These are phyloP conservation scores for Hycleus phaleratus DNA, from an alignment of 1,140 invertebrate species.

Conservation along the genomic window DNA sequence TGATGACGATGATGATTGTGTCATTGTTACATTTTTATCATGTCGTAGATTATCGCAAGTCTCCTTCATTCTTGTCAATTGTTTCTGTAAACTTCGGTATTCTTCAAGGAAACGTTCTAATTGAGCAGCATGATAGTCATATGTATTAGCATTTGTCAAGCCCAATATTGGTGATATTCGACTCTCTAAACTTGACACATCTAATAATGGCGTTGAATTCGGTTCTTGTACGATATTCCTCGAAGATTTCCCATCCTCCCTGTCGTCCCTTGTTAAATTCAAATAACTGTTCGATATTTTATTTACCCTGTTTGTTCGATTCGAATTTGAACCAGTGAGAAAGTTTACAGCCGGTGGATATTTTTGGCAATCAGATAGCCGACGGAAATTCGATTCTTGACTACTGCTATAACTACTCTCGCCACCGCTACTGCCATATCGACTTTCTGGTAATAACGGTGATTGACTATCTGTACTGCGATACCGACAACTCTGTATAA, in stretches of 20 bases:
- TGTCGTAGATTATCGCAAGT: constrained; percentile 57
- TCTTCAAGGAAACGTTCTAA: constrained; percentile 68
- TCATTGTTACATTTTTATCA: constrained; percentile 34
- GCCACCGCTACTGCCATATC: constrained; percentile 44
- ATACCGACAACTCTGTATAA: constrained; percentile 40
- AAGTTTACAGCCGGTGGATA: constrained; percentile 21
- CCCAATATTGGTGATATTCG: constrained; percentile 26
- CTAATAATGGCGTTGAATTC: constrained; percentile 45
- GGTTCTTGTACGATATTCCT: constrained; percentile 35
- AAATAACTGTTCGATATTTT: constrained; percentile 48
- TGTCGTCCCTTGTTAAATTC: constrained; percentile 41
- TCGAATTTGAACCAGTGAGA: constrained; percentile 2
- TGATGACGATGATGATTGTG: constrained; percentile 39
- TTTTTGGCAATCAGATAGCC: constrained; percentile 27
- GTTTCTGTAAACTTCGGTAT: constrained; percentile 64
- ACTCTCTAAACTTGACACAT: constrained; percentile 44
- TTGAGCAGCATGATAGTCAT: constrained; percentile 68
- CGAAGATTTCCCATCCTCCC: constrained; percentile 27
- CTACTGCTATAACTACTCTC: constrained; percentile 34
- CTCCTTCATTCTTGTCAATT: constrained; percentile 68
- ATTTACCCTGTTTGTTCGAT: constrained; percentile 26
- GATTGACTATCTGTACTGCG: constrained; percentile 60
- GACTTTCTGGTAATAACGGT: constrained; percentile 50
- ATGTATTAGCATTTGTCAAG: constrained; percentile 46
- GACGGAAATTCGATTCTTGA: constrained; percentile 16